phyloP scores from a whole-genome alignment of 2,888 invertebrate genomes.

The Cheilosia vulpina region DNA sequence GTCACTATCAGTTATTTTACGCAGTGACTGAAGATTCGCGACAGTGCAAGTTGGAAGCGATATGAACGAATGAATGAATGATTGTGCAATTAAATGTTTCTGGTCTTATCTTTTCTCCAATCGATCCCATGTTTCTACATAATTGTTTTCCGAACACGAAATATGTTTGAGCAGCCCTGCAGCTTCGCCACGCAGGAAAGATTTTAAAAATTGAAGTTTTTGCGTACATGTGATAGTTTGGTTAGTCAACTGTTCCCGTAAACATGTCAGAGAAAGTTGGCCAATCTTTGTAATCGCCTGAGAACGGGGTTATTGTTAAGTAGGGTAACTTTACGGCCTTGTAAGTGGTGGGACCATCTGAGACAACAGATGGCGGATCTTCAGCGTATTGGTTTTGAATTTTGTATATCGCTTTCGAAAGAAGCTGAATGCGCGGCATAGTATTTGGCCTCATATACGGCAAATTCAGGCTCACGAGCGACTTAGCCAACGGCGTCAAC shows the following conservation, averaged over 20 bases:
- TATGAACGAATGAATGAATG: too few relatives aligned
- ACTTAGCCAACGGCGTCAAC: neutral
- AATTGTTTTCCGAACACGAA: slow-evolving; percentile 1
- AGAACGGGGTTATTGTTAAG: neutral
- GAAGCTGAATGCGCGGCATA: too few relatives aligned
- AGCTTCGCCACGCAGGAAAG: neutral
- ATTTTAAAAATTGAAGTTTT: slow-evolving; percentile 14
- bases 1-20: too few relatives aligned
- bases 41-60: too few relatives aligned
- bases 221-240: neutral
- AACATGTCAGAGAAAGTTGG: neutral
- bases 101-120: slow-evolving; percentile 21
- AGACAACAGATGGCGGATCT: neutral
- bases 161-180: slow-evolving; percentile 1
- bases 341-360: neutral
- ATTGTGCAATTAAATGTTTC: neutral
- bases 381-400: too few relatives aligned
- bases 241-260: slow-evolving; percentile 5
- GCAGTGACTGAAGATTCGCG: slow-evolving; percentile 7
- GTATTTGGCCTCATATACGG: too few relatives aligned
- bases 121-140: slow-evolving; percentile 13
- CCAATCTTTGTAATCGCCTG: too few relatives aligned
- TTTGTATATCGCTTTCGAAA: too few relatives aligned
- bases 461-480: too few relatives aligned
- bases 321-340: neutral